phyloP scores from a whole-genome alignment of 2,797 vertebrate genomes.

The Etheostoma perlongum region DNA sequence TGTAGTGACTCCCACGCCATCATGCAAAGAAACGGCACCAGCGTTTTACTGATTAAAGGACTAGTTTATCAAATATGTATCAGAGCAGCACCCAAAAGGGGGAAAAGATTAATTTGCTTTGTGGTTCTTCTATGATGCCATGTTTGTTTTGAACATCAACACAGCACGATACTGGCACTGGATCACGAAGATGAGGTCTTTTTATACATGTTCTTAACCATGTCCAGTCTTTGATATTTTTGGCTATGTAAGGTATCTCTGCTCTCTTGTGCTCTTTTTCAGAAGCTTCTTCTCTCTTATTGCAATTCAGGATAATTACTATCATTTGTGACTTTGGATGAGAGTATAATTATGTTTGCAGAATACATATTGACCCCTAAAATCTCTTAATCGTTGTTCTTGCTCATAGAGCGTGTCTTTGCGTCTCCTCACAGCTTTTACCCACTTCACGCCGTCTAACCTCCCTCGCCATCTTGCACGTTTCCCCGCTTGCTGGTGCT shows the following conservation, averaged over 20 bases:
- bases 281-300: conserved; percentile 7
- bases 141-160: conserved; percentile 19
- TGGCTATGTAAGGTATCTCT: not conserved
- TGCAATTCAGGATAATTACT: conserved; percentile 21
- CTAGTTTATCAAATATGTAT: conserved; percentile 37
- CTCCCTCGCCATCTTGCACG: conserved; percentile 14
- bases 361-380: conserved; percentile 22
- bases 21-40: not conserved
- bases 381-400: conserved; percentile 35
- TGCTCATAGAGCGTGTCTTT: conserved; percentile 15
- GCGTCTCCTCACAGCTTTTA: conserved; percentile 27
- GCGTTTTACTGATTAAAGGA: conserved; percentile 39
- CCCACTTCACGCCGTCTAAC: conserved; percentile 22
- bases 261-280: not conserved
- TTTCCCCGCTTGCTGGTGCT: conserved; percentile 1
- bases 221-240: conserved; percentile 35
- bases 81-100: not conserved
- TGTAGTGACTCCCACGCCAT: conserved; percentile 35
- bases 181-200: not conserved
- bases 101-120: not conserved
- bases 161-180: not conserved
- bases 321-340: conserved; percentile 7
- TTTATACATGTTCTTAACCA: conserved; percentile 20
- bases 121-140: conserved; percentile 23
- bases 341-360: conserved; percentile 39